phyloP scores from a whole-genome alignment of 2,797 vertebrate species.

The Antrozous pallidus region DNA sequence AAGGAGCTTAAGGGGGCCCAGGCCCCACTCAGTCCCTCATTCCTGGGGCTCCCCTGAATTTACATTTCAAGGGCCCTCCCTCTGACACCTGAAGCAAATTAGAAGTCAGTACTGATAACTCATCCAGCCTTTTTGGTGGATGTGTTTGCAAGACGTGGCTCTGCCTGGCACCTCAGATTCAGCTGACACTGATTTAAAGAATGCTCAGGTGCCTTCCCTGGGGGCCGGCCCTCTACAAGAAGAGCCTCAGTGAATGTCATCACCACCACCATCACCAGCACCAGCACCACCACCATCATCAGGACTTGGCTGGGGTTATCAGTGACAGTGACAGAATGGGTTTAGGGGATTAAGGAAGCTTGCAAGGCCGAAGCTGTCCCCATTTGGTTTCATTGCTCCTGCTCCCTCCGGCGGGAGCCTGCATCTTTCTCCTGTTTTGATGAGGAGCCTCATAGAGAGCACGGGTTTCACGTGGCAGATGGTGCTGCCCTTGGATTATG shows the following conservation, averaged over 20 bases:
- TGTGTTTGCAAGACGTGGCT: no score
- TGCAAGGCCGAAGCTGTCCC: neutral
- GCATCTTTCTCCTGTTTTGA: neutral
- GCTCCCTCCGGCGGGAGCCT: neutral
- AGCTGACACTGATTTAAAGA: no score
- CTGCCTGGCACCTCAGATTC: no score
- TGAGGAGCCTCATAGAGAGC: neutral
- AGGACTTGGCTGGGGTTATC: neutral
- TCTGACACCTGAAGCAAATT: no score
- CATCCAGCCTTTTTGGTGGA: no score
- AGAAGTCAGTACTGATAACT: no score
- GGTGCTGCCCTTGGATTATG: constrained; percentile 48
- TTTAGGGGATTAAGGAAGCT: neutral
- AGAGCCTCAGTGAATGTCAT: neutral
- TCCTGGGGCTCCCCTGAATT: no score
- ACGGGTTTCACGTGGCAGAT: constrained; percentile 22
- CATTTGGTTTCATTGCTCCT: neutral
- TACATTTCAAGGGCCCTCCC: no score
- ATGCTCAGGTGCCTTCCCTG: no score
- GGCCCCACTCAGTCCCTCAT: no score
- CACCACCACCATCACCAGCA: neutral
- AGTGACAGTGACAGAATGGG: neutral
- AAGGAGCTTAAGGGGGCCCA: no score
- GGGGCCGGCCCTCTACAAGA: no score
- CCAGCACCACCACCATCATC: neutral